Conservation (phyloP, 2,888 invertebrate genomes). For the Criorhina ranunculi region DNA sequence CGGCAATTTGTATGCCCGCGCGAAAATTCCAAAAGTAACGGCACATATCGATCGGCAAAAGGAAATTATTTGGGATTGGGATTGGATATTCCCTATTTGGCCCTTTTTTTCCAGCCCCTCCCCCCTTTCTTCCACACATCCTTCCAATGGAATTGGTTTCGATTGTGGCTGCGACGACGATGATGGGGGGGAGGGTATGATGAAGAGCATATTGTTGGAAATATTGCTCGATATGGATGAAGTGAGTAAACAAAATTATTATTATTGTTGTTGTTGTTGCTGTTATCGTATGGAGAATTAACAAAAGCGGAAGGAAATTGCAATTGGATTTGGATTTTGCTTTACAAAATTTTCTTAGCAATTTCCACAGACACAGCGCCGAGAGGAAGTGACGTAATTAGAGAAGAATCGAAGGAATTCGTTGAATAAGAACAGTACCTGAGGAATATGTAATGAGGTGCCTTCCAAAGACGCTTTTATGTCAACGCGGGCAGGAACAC, state of each 20-base stretch:
- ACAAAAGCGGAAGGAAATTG: slow-evolving; percentile 62
- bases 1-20: slow-evolving; percentile 30
- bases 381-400: slow-evolving; percentile 30
- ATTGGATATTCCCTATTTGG: slow-evolving; percentile 33
- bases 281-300: slow-evolving; percentile 41
- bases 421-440: background rate
- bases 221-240: slow-evolving; percentile 40
- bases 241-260: slow-evolving; percentile 59
- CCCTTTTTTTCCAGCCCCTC: background rate
- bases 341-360: slow-evolving; percentile 19
- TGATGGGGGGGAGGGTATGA: slow-evolving; percentile 3
- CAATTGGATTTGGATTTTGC: slow-evolving; percentile 49
- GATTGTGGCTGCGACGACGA: background rate
- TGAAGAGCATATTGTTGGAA: slow-evolving; percentile 50
- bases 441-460: slow-evolving; percentile 42
- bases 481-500: background rate
- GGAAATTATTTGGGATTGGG: slow-evolving; percentile 37
- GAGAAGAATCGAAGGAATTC: slow-evolving; percentile 36
- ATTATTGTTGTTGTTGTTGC: slow-evolving; percentile 23
- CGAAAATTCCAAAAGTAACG: slow-evolving; percentile 59
- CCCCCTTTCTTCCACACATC: too few relatives aligned
- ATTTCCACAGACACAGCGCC: background rate
- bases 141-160: slow-evolving; percentile 1
- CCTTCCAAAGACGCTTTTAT: slow-evolving; percentile 1
- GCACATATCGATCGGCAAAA: slow-evolving; percentile 53